phyloP scores from a whole-genome alignment of 2,888 invertebrate species.

The Laothoe populi region DNA sequence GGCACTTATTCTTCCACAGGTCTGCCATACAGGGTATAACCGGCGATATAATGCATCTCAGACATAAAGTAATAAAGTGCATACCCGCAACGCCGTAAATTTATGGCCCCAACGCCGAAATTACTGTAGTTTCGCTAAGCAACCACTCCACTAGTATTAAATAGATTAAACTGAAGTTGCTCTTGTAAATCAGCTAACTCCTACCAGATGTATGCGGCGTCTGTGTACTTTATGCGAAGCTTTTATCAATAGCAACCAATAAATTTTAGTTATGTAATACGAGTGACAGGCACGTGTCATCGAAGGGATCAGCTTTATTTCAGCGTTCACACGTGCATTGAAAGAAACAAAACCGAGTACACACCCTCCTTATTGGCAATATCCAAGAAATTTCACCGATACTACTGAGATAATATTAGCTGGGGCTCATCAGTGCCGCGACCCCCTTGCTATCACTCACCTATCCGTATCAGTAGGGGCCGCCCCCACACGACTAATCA shows the following conservation, averaged over 20 bases:
- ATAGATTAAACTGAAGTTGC: slow-evolving; percentile 22
- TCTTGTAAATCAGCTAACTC: slow-evolving; percentile 20
- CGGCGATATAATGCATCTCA: slow-evolving; percentile 60
- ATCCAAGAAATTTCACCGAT: slow-evolving; percentile 79
- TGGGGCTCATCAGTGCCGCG: slow-evolving; percentile 71
- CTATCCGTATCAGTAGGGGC: slow-evolving; percentile 76
- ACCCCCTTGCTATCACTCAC: slow-evolving; percentile 82
- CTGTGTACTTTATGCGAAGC: background rate
- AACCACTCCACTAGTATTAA: slow-evolving; percentile 27
- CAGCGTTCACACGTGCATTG: slow-evolving; percentile 51
- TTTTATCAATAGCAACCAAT: slow-evolving; percentile 1
- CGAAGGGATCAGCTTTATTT: background rate
- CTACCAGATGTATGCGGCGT: slow-evolving; percentile 5
- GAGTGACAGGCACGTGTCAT: slow-evolving; percentile 3
- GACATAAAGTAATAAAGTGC: slow-evolving; percentile 59
- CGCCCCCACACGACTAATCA: slow-evolving; percentile 78
- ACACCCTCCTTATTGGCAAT: slow-evolving; percentile 80
- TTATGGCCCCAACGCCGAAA: slow-evolving; percentile 50
- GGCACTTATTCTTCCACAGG: slow-evolving; percentile 63
- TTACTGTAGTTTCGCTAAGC: slow-evolving; percentile 45
- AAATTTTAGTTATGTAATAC: background rate
- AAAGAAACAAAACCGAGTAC: slow-evolving; percentile 76
- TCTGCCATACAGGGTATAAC: slow-evolving; percentile 62
- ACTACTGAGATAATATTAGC: slow-evolving; percentile 80
- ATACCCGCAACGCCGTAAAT: slow-evolving; percentile 55